A percentile compares a stretch with the other conserved stretches of the same genome.
Conservation (phyloP, 2,888 invertebrate species). For the Leuctra nigra region DNA sequence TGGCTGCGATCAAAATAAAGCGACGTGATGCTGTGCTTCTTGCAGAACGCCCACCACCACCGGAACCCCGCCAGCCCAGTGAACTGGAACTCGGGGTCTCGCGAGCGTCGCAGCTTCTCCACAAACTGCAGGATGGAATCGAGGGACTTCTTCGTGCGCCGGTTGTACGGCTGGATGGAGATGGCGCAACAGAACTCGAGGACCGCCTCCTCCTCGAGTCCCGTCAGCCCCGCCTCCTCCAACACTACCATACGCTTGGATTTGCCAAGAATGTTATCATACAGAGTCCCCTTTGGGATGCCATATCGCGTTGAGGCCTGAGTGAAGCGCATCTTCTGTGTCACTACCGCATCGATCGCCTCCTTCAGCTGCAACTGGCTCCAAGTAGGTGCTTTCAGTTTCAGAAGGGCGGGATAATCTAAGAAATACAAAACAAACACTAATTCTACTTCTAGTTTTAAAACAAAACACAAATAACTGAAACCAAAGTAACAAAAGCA, state of each 20-base stretch:
- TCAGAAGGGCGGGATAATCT: constrained; percentile 32
- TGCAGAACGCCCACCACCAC: constrained; percentile 81
- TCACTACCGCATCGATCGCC: constrained; percentile 67
- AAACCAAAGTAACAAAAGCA: neutral
- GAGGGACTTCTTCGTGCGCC: constrained; percentile 62
- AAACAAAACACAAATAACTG: constrained; percentile 17
- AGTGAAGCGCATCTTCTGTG: constrained; percentile 69
- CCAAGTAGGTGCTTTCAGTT: constrained; percentile 66
- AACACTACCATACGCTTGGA: constrained; percentile 68
- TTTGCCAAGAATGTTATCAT: constrained; percentile 71
- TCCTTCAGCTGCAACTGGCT: constrained; percentile 65
- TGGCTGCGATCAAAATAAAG: constrained; percentile 45
- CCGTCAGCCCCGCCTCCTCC: constrained; percentile 57
- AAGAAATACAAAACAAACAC: constrained; percentile 34
- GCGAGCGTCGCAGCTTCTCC: constrained; percentile 51
- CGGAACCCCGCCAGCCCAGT: constrained; percentile 64
- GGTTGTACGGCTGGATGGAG: constrained; percentile 60
- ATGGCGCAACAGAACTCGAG: constrained; percentile 69
- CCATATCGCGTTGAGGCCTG: constrained; percentile 64
- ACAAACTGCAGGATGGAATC: constrained; percentile 56
- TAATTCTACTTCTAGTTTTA: constrained; percentile 27
- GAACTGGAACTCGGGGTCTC: constrained; percentile 60
- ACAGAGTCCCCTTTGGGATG: constrained; percentile 69
- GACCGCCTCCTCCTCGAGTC: constrained; percentile 56
- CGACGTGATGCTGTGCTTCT: constrained; percentile 68